A percentile compares a stretch with the other conserved stretches of the same genome.
Conservation (phyloP, 2,797 vertebrate species). For the Ciconia nigra region DNA sequence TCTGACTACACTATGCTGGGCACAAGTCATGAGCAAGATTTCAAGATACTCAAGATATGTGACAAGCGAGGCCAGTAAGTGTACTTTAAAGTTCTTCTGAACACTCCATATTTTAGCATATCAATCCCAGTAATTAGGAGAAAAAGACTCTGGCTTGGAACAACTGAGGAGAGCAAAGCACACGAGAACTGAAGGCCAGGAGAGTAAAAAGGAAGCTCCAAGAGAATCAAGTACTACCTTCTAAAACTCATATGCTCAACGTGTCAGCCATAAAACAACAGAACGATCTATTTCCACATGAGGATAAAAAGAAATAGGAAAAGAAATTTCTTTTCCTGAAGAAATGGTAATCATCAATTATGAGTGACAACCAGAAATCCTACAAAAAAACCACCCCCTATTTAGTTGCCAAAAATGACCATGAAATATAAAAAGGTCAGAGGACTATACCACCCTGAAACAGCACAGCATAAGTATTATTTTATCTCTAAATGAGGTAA, state of each 20-base stretch:
- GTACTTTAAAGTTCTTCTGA: neutral
- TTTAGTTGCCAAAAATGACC: neutral
- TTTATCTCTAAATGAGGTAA: neutral
- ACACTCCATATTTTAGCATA: neutral
- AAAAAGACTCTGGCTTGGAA: neutral
- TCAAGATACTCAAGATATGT: neutral
- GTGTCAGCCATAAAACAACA: neutral
- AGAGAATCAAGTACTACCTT: neutral
- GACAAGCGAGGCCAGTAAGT: neutral
- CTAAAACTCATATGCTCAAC: neutral
- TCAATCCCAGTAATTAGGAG: neutral
- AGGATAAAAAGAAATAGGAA: neutral
- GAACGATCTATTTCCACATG: neutral
- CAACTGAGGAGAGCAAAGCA: neutral
- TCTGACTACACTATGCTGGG: neutral
- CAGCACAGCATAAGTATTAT: neutral
- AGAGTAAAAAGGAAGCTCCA: neutral
- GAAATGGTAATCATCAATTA: neutral
- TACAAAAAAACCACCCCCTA: fast-evolving
- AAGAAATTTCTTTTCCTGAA: neutral
- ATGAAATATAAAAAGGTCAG: neutral
- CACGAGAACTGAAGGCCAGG: neutral
- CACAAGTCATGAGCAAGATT: neutral
- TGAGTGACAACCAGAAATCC: neutral
- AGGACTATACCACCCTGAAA: neutral